Percentiles rank a stretch among this genome's conserved stretches.
These are phyloP conservation scores for Drosophila barbarae DNA, from an alignment of 2,888 invertebrate species.

Conservation along the genomic window DNA sequence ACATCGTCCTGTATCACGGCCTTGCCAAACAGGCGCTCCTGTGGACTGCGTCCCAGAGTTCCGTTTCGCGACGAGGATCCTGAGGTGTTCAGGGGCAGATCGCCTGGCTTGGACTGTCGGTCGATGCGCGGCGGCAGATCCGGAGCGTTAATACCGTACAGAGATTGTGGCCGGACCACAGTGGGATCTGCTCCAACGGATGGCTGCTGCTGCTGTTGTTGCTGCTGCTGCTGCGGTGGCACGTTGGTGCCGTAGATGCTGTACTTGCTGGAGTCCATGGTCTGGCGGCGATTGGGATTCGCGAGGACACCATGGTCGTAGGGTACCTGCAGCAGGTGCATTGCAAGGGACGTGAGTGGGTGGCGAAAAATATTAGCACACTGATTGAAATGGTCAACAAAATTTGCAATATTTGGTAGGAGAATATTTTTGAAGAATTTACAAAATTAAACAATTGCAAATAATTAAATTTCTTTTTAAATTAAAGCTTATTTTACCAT, in stretches of 20 bases:
- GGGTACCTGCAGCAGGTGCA: slow-evolving; percentile 74
- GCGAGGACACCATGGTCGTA: slow-evolving; percentile 77
- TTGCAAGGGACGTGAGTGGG: slow-evolving; percentile 37
- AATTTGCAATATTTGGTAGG: neutral
- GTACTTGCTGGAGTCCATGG: slow-evolving; percentile 77
- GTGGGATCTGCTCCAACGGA: slow-evolving; percentile 63
- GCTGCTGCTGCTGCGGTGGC: slow-evolving; percentile 58
- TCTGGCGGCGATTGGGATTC: slow-evolving; percentile 77
- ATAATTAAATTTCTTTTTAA: neutral
- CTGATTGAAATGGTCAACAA: slow-evolving; percentile 13
- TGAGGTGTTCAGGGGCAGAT: slow-evolving; percentile 74
- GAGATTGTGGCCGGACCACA: slow-evolving; percentile 77
- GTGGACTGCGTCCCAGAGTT: slow-evolving; percentile 82
- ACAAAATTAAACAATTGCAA: neutral
- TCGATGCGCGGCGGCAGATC: slow-evolving; percentile 92
- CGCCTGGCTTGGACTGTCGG: slow-evolving; percentile 86
- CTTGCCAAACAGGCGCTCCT: slow-evolving; percentile 86
- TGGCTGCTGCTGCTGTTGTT: slow-evolving; percentile 53
- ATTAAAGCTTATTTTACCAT: neutral
- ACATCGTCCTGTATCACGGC: slow-evolving; percentile 76
- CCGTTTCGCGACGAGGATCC: slow-evolving; percentile 82
- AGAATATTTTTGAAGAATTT: neutral
- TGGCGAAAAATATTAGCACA: slow-evolving; percentile 61
- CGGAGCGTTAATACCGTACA: slow-evolving; percentile 83
- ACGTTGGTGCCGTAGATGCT: slow-evolving; percentile 74